Evolutionary conservation across 2,888 invertebrate species (phyloP).

Genomic region (Agonopterix alstromeriana): DNA sequence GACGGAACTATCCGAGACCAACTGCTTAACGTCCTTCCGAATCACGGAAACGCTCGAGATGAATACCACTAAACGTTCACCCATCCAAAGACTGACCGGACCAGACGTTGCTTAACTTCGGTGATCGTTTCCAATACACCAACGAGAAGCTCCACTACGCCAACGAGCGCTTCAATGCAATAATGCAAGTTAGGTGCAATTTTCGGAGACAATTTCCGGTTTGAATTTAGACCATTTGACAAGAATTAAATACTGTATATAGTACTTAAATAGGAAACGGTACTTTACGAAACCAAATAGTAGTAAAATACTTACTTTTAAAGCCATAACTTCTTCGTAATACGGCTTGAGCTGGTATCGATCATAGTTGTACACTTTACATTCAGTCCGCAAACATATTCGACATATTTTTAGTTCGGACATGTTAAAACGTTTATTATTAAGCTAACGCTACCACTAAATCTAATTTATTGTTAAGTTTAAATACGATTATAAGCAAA

Average conservation of each 20-base stretch:
- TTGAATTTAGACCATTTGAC: background rate
- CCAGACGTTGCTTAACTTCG: no score
- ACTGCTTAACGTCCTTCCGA: no score
- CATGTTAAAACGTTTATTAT: conserved; percentile 19
- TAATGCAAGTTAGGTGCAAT: no score
- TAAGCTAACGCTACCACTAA: background rate
- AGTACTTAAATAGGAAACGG: no score
- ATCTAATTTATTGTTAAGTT: background rate
- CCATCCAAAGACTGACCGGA: no score
- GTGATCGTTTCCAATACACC: no score
- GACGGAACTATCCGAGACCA: no score
- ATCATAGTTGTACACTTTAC: conserved; percentile 40
- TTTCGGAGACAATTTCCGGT: background rate
- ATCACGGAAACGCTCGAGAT: no score
- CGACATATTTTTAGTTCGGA: conserved; percentile 44
- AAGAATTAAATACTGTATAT: background rate
- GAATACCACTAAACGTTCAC: no score
- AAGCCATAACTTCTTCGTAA: conserved; percentile 50
- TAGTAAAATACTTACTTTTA: conserved; percentile 32
- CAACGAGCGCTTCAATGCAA: no score
- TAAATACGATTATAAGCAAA: background rate
- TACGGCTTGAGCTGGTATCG: conserved; percentile 40
- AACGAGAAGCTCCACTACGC: no score
- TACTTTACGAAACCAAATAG: background rate
- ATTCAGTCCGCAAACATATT: conserved; percentile 43